These are phyloP conservation scores for Microhierax caerulescens DNA, from an alignment of 2,797 vertebrate genomes.

Conservation along the genomic window DNA sequence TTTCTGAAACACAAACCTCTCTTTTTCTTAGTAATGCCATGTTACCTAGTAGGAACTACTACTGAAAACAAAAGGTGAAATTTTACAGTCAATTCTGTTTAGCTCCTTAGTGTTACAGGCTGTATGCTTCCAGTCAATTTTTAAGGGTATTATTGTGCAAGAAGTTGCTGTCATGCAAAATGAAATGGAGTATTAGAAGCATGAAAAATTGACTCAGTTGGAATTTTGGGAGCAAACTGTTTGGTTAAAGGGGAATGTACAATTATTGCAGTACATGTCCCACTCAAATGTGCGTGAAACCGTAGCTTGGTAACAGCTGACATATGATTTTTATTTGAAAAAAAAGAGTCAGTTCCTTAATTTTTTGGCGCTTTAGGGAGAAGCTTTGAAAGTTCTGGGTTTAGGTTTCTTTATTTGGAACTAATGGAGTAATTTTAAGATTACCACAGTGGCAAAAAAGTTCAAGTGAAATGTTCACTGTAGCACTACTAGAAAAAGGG, in stretches of 20 bases:
- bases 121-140: background rate
- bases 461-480: background rate
- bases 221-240: background rate
- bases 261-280: background rate
- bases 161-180: background rate
- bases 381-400: background rate
- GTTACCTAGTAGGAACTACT: background rate
- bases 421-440: background rate
- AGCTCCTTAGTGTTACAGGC: background rate
- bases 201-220: background rate
- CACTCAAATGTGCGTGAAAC: background rate
- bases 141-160: background rate
- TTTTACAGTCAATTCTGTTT: background rate
- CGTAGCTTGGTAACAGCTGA: background rate
- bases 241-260: background rate
- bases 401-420: constrained; percentile 29
- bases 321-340: background rate
- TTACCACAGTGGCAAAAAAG: background rate
- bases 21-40: background rate
- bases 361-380: background rate
- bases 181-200: background rate
- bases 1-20: background rate
- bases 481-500: background rate
- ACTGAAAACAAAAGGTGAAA: background rate
- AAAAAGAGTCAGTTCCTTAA: background rate